Percentiles rank a stretch among this genome's conserved stretches.
Evolutionary conservation across 2,113 vertebrate species (phyloP).

Genomic region (Cyphomyrus discorhynchus): DNA sequence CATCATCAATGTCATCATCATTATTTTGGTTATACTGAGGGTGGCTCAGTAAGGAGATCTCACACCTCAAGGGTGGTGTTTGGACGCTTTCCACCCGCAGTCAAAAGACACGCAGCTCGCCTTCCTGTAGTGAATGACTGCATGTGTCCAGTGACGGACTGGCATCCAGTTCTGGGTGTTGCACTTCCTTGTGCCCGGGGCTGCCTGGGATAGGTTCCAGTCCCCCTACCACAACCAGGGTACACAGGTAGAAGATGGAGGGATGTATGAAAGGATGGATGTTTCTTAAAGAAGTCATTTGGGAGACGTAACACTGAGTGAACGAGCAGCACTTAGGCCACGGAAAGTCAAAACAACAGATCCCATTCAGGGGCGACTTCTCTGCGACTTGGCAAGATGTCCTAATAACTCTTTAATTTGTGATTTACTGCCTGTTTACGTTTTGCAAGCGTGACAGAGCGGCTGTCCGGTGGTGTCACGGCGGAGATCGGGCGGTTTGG

Average conservation of each 20-base stretch:
- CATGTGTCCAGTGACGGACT: background rate
- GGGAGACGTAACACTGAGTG: background rate
- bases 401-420: constrained; percentile 52
- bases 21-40: background rate
- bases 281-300: background rate
- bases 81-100: background rate
- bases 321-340: background rate
- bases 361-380: constrained; percentile 47
- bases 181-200: background rate
- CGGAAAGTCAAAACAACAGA: constrained; percentile 20
- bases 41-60: background rate
- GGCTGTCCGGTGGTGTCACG: constrained; percentile 4
- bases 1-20: background rate
- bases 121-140: background rate
- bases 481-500: background rate
- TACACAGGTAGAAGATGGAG: background rate
- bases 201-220: background rate
- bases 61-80: background rate
- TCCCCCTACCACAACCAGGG: background rate
- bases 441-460: constrained; percentile 40
- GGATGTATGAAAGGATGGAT: background rate
- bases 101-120: background rate
- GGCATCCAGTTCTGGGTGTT: background rate
- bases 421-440: constrained; percentile 41
- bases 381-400: constrained; percentile 30